These are phyloP conservation scores for Motacilla alba DNA, from an alignment of 2,113 vertebrate species.

Conservation along the genomic window DNA sequence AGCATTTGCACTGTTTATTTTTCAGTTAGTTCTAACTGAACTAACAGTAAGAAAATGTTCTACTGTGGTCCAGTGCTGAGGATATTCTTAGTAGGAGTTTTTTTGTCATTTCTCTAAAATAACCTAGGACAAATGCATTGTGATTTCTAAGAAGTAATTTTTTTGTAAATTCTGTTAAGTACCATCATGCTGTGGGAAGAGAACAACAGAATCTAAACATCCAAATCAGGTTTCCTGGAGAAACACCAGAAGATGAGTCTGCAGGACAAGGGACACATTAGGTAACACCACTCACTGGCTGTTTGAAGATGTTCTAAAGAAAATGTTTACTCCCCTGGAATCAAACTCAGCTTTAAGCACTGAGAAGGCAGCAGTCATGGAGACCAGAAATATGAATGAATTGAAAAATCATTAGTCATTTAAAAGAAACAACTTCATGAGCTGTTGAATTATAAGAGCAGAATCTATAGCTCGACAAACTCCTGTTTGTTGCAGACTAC, in stretches of 20 bases:
- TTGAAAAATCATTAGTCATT: not conserved
- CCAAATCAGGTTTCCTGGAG: not conserved
- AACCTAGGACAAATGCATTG: not conserved
- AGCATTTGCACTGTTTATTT: not conserved
- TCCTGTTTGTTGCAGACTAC: not conserved
- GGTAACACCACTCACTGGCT: not conserved
- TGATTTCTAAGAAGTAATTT: not conserved
- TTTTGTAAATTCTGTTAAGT: not conserved
- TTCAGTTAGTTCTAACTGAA: not conserved
- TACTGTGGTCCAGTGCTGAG: not conserved
- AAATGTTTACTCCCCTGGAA: not conserved
- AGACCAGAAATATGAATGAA: not conserved
- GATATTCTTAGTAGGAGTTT: not conserved
- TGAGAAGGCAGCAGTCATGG: not conserved
- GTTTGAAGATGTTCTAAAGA: not conserved
- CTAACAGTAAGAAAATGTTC: not conserved
- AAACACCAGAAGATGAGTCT: not conserved
- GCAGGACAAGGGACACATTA: not conserved
- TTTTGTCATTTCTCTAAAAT: not conserved
- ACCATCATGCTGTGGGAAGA: rapidly evolving
- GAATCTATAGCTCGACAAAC: not conserved
- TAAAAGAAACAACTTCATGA: not conserved
- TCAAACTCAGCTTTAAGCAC: not conserved
- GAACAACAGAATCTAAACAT: not conserved
- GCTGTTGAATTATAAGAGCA: not conserved